Conservation (phyloP, 2,113 vertebrate genomes). For the Peromyscus polionotus region DNA sequence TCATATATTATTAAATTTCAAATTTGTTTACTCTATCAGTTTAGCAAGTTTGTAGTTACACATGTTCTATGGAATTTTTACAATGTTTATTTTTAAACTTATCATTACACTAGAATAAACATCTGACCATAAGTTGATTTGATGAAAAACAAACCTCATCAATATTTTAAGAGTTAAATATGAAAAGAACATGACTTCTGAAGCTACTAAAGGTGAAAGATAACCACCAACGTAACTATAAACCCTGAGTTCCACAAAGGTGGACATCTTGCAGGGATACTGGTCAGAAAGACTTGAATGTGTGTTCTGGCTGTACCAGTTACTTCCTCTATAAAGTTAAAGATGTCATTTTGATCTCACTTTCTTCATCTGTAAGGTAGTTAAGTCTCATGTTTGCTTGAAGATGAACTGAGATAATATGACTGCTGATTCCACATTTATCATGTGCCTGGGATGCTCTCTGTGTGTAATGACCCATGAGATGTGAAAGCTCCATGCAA, state of each 20-base stretch:
- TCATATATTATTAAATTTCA: constrained; percentile 6
- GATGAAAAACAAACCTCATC: background rate
- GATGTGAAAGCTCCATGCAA: background rate
- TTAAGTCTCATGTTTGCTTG: background rate
- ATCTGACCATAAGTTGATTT: background rate
- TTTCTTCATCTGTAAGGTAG: constrained; percentile 48
- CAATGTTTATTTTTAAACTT: constrained; percentile 13
- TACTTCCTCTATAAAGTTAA: constrained; percentile 10
- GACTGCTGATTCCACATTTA: background rate
- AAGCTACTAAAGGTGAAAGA: background rate
- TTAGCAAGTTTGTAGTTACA: constrained; percentile 11
- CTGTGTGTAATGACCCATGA: background rate
- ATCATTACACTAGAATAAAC: background rate
- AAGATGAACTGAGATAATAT: constrained; percentile 40
- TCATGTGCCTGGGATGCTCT: background rate
- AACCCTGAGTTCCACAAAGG: background rate
- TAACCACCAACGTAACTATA: background rate
- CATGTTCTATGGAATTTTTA: background rate
- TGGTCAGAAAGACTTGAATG: background rate
- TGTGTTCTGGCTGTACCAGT: background rate
- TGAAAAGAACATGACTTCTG: background rate
- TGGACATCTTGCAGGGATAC: background rate
- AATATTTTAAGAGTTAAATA: background rate
- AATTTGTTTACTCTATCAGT: background rate
- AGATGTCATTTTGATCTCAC: background rate